Conservation (phyloP, 2,888 invertebrate genomes). For the Timema podura region DNA sequence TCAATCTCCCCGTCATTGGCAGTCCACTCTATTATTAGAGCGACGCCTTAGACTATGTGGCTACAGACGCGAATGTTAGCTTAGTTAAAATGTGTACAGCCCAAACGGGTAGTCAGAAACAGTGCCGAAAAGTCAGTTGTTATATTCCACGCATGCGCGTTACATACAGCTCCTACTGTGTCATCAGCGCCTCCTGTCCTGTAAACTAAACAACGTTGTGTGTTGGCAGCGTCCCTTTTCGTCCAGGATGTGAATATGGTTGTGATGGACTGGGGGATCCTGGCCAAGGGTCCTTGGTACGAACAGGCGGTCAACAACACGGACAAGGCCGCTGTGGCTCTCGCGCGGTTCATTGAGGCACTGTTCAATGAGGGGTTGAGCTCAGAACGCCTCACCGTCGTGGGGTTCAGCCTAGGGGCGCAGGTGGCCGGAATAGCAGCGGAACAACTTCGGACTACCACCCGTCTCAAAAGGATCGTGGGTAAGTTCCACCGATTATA, state of each 20-base stretch:
- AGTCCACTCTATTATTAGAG: no score
- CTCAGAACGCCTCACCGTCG: constrained; percentile 59
- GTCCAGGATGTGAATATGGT: background rate
- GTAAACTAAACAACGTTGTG: no score
- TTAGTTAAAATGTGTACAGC: no score
- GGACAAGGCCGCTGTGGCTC: constrained; percentile 57
- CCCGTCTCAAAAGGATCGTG: background rate
- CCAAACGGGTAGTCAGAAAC: no score
- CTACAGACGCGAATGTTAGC: no score
- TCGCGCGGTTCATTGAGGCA: constrained; percentile 64
- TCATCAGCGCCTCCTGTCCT: no score
- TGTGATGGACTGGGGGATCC: background rate
- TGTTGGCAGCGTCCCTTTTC: background rate
- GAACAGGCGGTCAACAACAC: constrained; percentile 67
- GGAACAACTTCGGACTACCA: constrained; percentile 57
- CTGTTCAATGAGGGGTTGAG: constrained; percentile 54
- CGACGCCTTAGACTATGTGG: no score
- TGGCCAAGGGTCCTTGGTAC: constrained; percentile 48
- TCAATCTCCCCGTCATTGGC: no score
- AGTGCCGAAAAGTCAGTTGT: no score
- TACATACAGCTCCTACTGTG: no score
- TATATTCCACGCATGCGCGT: no score
- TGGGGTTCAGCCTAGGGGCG: constrained; percentile 70
- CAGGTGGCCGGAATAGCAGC: constrained; percentile 75
- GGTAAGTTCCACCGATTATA: background rate